Evolutionary conservation across 2,113 vertebrate species (phyloP), one percentile per base, ranked within the genome.

Genomic region (Zosterops hypoxanthus): DNA sequence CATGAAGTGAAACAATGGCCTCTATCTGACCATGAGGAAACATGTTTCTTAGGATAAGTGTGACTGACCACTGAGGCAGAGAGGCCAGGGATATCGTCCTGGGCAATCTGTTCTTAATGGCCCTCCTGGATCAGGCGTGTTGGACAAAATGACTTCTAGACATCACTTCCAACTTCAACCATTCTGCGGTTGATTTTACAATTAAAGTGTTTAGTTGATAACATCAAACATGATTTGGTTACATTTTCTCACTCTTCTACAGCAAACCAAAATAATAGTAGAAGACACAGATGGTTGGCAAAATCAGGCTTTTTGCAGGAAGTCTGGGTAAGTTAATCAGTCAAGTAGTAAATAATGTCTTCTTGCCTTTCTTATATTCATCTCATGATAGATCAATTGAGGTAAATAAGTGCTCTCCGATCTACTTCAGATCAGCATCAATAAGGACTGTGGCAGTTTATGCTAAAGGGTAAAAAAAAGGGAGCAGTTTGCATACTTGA

Each of bases 281-380:
- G 31, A 55, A 66, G 34, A 49, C 13, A 59, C 3, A 77, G 57
- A 29, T 88, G 29, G 39, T 71, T 14, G 61, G 5, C 21, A 82
- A 94, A 89, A 81, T 22, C 61, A 64, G 22, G 5, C 17, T 78
- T 94, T 70, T n/a, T 92, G 24, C 39, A 92, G 70, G 21, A 91
- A 53, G 44, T 66, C 36, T 72, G 56, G 39, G 36, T 52, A 56
- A 84, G 11, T 84, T 73, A 9, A 0, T 86, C 31, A 46, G 0
- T 78, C 24, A 44, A 56, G 8, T 34, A 57, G n/a, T 77, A 77
- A 72, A 15, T 72, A 69, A 46, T 1, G 3, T 44, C 11, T 25
- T 77, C 12, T 84, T 94, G 41, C 13, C 8, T 7, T 36, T 83
- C 20, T 20, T 78, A 7, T 2, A 31, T 28, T 33, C 9, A 28